Conservation (phyloP, 2,113 vertebrate species). For the Indri indri region DNA sequence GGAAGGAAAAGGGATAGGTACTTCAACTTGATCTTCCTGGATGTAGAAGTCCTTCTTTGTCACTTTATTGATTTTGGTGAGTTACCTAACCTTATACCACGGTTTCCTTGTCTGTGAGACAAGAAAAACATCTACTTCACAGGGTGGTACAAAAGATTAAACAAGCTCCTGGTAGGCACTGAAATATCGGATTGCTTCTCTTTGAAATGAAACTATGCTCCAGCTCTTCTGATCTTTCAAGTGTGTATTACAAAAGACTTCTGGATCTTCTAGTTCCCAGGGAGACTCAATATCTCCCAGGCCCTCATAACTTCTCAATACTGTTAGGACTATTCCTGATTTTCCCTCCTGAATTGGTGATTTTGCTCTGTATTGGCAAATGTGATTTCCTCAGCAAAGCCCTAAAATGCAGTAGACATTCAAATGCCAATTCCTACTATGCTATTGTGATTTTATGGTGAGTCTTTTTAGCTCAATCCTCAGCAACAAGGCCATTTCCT, state of each 20-base stretch:
- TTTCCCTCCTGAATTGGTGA: background rate
- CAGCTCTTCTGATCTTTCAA: background rate
- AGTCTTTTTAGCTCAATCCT: background rate
- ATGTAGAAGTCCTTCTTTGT: background rate
- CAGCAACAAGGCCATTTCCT: background rate
- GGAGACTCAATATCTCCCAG: background rate
- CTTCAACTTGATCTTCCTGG: background rate
- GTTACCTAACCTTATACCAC: background rate
- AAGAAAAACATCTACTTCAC: background rate
- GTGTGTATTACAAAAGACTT: background rate
- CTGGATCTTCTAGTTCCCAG: background rate
- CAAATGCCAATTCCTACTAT: background rate
- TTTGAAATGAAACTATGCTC: background rate
- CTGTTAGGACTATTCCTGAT: background rate
- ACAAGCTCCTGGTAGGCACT: background rate
- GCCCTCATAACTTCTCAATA: background rate
- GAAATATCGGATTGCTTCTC: background rate
- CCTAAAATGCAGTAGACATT: background rate
- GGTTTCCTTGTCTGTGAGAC: background rate
- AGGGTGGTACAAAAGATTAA: background rate
- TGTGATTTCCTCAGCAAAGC: conserved; percentile 5
- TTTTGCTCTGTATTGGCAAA: background rate
- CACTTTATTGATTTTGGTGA: background rate
- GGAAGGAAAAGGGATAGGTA: background rate
- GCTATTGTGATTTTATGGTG: background rate